Percentiles rank a stretch among this genome's conserved stretches.
These are phyloP conservation scores for Didymodactylos carnosus DNA, from an alignment of 2,888 invertebrate species.

Conservation along the genomic window DNA sequence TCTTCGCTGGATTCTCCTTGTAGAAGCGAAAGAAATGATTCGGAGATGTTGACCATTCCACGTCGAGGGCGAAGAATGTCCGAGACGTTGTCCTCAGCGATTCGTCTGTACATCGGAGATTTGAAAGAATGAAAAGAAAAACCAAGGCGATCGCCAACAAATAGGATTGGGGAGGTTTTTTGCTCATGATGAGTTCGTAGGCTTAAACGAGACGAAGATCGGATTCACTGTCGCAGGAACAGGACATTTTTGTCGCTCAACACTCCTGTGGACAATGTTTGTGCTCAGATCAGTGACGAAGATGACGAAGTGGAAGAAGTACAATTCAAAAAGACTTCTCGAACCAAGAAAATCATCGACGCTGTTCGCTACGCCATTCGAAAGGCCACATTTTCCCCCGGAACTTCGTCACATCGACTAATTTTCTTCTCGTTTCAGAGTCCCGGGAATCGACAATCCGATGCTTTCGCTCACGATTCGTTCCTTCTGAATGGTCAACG, in stretches of 20 bases:
- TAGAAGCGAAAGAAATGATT: too few relatives aligned
- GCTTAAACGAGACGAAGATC: too few relatives aligned
- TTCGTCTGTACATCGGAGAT: not conserved
- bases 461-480: not conserved
- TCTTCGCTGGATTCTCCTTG: too few relatives aligned
- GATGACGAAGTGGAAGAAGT: not conserved
- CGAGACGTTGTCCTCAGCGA: not conserved
- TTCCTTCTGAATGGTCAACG: not conserved
- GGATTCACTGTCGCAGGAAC: too few relatives aligned
- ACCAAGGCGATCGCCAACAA: not conserved
- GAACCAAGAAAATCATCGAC: not conserved
- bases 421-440: not conserved
- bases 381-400: not conserved
- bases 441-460: not conserved
- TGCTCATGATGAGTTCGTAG: too few relatives aligned
- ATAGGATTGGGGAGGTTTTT: too few relatives aligned
- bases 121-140: not conserved
- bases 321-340: not conserved
- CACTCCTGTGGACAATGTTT: not conserved
- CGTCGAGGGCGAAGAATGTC: too few relatives aligned
- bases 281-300: not conserved
- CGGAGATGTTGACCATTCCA: too few relatives aligned
- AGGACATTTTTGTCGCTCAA: not conserved
- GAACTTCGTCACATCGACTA: too few relatives aligned
- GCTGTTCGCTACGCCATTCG: not conserved